Evolutionary conservation across 2,113 vertebrate genomes (phyloP).

Genomic region (Pteronura brasiliensis): DNA sequence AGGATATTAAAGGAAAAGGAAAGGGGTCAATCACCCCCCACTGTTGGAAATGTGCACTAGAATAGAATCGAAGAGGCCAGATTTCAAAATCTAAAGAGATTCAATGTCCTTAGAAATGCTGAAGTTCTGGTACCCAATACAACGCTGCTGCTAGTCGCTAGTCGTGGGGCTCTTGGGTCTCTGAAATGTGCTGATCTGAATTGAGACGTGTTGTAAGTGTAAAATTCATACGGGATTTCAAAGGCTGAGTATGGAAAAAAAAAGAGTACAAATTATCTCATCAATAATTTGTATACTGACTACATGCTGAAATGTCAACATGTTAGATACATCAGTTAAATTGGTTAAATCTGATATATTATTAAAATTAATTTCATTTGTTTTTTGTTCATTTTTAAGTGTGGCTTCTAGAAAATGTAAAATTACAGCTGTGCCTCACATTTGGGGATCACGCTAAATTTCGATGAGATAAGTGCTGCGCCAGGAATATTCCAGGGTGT

Average conservation of each 20-base stretch:
- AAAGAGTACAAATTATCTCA: neutral
- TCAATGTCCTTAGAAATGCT: neutral
- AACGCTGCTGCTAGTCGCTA: neutral
- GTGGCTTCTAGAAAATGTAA: slow-evolving; percentile 34
- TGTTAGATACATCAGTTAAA: slow-evolving; percentile 12
- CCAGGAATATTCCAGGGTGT: neutral
- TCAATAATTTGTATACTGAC: slow-evolving; percentile 3
- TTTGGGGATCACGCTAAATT: neutral
- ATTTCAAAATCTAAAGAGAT: slow-evolving; percentile 31
- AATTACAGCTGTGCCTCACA: neutral
- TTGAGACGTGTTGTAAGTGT: neutral
- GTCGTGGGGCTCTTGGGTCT: neutral
- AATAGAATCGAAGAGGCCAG: neutral
- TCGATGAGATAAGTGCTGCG: neutral
- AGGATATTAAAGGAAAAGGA: slow-evolving; percentile 9
- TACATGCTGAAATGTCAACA: slow-evolving; percentile 22
- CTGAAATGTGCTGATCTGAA: neutral
- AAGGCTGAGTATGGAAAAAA: neutral
- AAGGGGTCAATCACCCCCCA: neutral
- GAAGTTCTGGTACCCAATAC: neutral
- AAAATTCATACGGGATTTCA: slow-evolving; percentile 17
- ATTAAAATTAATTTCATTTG: slow-evolving; percentile 32
- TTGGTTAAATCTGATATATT: neutral
- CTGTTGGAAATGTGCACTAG: neutral
- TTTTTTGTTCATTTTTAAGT: neutral